Base-by-base conservation (phyloP, 2,888 invertebrate genomes). In the Mactromeris polynyma region DNA sequence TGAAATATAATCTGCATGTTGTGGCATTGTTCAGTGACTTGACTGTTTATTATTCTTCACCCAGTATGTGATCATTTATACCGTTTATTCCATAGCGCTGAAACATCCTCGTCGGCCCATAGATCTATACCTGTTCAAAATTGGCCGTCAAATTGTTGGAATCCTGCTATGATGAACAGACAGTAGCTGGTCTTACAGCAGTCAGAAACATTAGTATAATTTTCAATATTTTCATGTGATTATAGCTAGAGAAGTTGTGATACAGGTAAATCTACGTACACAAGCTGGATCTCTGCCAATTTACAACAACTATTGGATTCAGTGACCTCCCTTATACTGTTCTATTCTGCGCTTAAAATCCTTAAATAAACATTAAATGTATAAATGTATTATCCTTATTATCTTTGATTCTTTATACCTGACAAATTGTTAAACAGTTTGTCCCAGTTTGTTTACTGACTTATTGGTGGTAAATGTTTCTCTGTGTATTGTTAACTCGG, bases 311-410 rank as follows among this genome's bases (percentile, higher is more conserved):
- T 81, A 84, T 84, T 89, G 86, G 81, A 84, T 84, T 86, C 81
- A 78, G 36, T 86, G 89, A 89, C 89, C 86, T 78, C 31, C 78
- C 81, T 81, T 73, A 26, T 3, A 46, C 80, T 58, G 42, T 51
- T 85, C 86, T 54, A 82, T 78, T 83, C 86, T 85, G 86, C 58
- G 86, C 86, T 88, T 81, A 86, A 88, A 88, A 90, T 58, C 90
- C 90, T 86, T 88, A 81, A 84, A 88, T 88, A 88, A 90, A 90
- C 88, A 90, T 81, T 88, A 89, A 86, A 86, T 88, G 90, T 88
- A 90, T 90, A 85, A 85, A 87, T 87, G 83, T 88, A 85, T 90
- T 87, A 83, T 83, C 88, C 73, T 80, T 73, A 84, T 90, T 88
- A 90, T 90, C 87, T 85, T 85, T 90, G 90, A 90, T 90, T 90